phyloP scores from a whole-genome alignment of 1,140 invertebrate species.

The Cydia strobilella region DNA sequence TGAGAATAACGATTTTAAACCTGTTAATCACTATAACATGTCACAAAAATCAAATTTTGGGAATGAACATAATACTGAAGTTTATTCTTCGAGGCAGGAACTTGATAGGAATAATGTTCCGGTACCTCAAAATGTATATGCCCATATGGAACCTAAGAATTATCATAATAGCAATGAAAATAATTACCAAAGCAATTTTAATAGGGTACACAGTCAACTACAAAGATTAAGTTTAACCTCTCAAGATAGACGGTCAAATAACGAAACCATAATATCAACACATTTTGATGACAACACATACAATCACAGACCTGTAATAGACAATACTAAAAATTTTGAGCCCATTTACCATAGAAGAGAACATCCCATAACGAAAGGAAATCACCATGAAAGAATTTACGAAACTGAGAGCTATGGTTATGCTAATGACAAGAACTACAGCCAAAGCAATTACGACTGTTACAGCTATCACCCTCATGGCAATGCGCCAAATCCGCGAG shows the following conservation, averaged over 20 bases:
- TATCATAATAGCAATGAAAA: slow-evolving; percentile 57
- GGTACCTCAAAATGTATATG: slow-evolving; percentile 56
- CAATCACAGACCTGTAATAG: slow-evolving; percentile 51
- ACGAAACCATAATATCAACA: slow-evolving; percentile 59
- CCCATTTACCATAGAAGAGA: slow-evolving; percentile 63
- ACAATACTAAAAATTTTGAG: slow-evolving; percentile 57
- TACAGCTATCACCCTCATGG: slow-evolving; percentile 71
- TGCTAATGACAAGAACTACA: slow-evolving; percentile 73
- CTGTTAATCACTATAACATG: slow-evolving; percentile 55
- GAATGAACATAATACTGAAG: slow-evolving; percentile 59
- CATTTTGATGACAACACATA: slow-evolving; percentile 64
- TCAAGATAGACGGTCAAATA: slow-evolving; percentile 63
- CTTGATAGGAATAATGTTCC: slow-evolving; percentile 50
- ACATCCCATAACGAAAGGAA: slow-evolving; percentile 54
- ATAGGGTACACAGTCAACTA: slow-evolving; percentile 58
- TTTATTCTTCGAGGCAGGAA: slow-evolving; percentile 63
- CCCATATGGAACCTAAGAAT: slow-evolving; percentile 55
- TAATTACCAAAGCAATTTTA: slow-evolving; percentile 55
- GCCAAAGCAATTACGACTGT: slow-evolving; percentile 66
- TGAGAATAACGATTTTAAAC: slow-evolving; percentile 51
- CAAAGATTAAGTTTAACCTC: slow-evolving; percentile 68
- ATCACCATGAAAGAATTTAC: slow-evolving; percentile 65
- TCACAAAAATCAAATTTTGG: slow-evolving; percentile 55
- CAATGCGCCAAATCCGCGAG: slow-evolving; percentile 62
- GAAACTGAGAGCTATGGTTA: slow-evolving; percentile 64